Conservation (phyloP, 2,888 invertebrate genomes). For the Stenurella melanura region DNA sequence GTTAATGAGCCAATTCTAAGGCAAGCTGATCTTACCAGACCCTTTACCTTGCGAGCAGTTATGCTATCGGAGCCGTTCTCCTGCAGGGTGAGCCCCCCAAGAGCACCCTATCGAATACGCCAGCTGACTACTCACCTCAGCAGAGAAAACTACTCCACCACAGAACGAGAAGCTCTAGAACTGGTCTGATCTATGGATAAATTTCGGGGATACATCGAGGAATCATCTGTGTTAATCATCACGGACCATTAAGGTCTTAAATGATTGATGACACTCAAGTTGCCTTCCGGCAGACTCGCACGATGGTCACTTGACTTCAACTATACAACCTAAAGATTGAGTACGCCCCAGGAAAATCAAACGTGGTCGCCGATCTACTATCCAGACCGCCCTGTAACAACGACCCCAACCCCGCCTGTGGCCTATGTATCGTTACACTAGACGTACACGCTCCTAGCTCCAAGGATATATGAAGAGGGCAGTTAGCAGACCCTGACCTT, state of each 20-base stretch:
- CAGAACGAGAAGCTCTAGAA: not conserved
- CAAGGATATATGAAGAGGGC: not conserved
- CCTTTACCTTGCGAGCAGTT: too few species aligned
- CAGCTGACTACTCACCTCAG: not conserved
- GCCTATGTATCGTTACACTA: not conserved
- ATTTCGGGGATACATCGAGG: too few species aligned
- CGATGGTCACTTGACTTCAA: too few species aligned
- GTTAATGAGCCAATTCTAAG: too few species aligned
- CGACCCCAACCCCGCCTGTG: slow-evolving; percentile 52
- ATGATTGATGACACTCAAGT: too few species aligned
- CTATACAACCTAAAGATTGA: slow-evolving; percentile 60
- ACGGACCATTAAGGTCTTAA: too few species aligned
- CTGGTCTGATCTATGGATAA: not conserved
- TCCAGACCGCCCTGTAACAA: too few species aligned
- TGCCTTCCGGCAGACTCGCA: too few species aligned
- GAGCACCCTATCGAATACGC: not conserved
- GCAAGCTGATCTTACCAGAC: too few species aligned
- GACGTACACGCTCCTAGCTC: not conserved
- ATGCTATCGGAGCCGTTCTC: too few species aligned
- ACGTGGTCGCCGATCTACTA: too few species aligned
- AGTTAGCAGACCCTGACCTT: not conserved
- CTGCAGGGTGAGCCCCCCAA: not conserved
- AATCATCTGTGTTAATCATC: too few species aligned
- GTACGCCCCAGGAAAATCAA: slow-evolving; percentile 66
- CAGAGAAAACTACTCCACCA: not conserved